Percentiles rank a stretch among this genome's conserved stretches.
phyloP scores from a whole-genome alignment of 2,888 invertebrate genomes.

The Xylocampa areola region DNA sequence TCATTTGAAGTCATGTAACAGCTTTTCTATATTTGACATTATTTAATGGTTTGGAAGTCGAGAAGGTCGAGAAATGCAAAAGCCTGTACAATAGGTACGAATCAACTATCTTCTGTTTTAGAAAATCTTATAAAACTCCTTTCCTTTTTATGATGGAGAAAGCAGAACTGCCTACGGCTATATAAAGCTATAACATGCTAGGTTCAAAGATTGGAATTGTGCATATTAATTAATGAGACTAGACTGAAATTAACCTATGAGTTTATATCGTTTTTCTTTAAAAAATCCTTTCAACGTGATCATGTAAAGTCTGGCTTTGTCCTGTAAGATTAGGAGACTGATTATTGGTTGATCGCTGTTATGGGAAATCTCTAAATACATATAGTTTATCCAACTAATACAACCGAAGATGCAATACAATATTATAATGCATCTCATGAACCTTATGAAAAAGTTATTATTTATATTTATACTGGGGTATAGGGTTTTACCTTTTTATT shows the following conservation, averaged over 20 bases:
- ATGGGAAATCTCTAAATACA: too few species aligned
- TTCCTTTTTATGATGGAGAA: constrained; percentile 54
- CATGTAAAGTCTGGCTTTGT: background rate
- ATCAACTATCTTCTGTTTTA: constrained; percentile 23
- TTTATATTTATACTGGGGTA: too few species aligned
- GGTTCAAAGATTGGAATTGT: constrained; percentile 33
- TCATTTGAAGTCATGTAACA: constrained; percentile 30
- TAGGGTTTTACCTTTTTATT: too few species aligned
- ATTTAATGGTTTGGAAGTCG: background rate
- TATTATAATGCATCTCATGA: too few species aligned
- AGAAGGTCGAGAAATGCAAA: background rate
- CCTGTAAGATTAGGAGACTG: too few species aligned
- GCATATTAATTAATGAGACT: constrained; percentile 17
- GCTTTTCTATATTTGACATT: constrained; percentile 10
- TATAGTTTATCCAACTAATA: too few species aligned
- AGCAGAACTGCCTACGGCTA: constrained; percentile 48
- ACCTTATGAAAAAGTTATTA: too few species aligned
- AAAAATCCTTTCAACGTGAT: background rate
- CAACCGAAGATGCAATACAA: too few species aligned
- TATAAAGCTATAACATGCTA: constrained; percentile 32
- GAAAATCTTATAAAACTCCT: constrained; percentile 52
- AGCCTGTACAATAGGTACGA: background rate
- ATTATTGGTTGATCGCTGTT: too few species aligned
- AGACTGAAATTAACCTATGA: constrained; percentile 1
- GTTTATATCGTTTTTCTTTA: background rate